Evolutionary conservation across 2,113 vertebrate species (phyloP), one percentile per base, ranked within the genome.

Genomic region (Choloepus hoffmanni): DNA sequence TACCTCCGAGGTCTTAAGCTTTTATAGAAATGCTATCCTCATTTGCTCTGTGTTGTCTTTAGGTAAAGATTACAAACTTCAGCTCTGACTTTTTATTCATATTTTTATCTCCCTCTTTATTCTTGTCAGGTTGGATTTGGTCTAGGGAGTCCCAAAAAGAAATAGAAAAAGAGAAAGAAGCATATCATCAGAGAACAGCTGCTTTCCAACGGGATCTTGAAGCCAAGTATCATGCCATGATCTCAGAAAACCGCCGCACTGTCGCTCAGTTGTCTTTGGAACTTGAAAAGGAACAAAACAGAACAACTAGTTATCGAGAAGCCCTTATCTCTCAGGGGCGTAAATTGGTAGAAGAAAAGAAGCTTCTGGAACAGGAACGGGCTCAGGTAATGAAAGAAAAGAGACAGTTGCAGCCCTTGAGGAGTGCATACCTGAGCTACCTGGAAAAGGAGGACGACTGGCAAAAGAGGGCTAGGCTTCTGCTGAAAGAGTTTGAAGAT

Each of bases 71-170:
- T 13, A 53, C 30, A 62, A 45, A 33, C 36, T 16, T 92, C 7
- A 76, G 30, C 70, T 90, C 33, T 74, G 53, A 53, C 15, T 84
- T 58, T 89, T 84, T 18, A 45, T 72, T 33, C 84, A 28, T 94
- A 19, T 91, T 86, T 91, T 92, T 85, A 45, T 95, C 81, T 24
- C 97, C 67, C 97, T 12, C 4, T 93, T 96, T 92, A 0, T 97
- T 23, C 83, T 0, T 89, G 48, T 70, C 96, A 99, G 99, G 99
- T 90, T 99, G 99, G 99, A 99, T 99, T 97, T 99, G 99, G 99
- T 99, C 99, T 86, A 99, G 99, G 92, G 99, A 99, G 93, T 99
- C 99, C 58, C 98, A 99, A 84, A 99, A 98, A 97, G 99, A 99
- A 98, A 99, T 99, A 97, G 98, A 99, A 72, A 98, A 97, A 79